A percentile compares a stretch with the other conserved stretches of the same genome.
Evolutionary conservation across 1,140 invertebrate species (phyloP).

Genomic region (Portunus trituberculatus): DNA sequence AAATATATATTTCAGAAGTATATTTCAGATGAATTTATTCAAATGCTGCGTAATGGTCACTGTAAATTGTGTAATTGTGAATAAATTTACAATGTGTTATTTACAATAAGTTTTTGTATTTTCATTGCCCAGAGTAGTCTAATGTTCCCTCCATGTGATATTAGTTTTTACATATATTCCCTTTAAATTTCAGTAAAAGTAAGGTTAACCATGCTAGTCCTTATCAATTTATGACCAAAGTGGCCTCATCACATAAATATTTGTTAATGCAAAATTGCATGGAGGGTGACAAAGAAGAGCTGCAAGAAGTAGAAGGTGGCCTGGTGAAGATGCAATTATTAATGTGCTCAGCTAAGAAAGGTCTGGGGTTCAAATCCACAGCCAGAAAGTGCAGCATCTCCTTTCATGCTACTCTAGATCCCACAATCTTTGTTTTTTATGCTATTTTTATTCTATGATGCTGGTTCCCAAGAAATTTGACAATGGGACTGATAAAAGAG

Average conservation of each 20-base stretch:
- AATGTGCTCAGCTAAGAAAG: too few species aligned
- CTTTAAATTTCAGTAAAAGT: not conserved
- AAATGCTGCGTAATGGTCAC: conserved; percentile 79
- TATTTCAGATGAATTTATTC: conserved; percentile 78
- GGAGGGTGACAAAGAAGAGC: not conserved
- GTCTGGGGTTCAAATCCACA: too few species aligned
- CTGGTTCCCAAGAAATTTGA: too few species aligned
- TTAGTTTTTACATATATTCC: not conserved
- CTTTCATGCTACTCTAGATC: too few species aligned
- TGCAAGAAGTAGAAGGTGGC: not conserved
- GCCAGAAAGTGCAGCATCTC: too few species aligned
- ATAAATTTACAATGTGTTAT: conserved; percentile 80
- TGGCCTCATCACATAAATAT: not conserved
- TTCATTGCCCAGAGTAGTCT: conserved; percentile 44
- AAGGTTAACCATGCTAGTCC: too few species aligned
- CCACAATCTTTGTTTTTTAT: too few species aligned
- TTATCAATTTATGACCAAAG: not conserved
- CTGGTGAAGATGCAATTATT: too few species aligned
- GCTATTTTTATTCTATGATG: too few species aligned
- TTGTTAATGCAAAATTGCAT: not conserved
- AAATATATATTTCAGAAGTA: conserved; percentile 78
- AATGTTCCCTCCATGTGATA: not conserved
- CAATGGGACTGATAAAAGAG: too few species aligned
- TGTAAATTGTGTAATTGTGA: conserved; percentile 80
- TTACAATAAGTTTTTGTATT: conserved; percentile 78